Evolutionary conservation across 2,113 vertebrate species (phyloP), one percentile per base, ranked within the genome.

Genomic region (Turnix velox): DNA sequence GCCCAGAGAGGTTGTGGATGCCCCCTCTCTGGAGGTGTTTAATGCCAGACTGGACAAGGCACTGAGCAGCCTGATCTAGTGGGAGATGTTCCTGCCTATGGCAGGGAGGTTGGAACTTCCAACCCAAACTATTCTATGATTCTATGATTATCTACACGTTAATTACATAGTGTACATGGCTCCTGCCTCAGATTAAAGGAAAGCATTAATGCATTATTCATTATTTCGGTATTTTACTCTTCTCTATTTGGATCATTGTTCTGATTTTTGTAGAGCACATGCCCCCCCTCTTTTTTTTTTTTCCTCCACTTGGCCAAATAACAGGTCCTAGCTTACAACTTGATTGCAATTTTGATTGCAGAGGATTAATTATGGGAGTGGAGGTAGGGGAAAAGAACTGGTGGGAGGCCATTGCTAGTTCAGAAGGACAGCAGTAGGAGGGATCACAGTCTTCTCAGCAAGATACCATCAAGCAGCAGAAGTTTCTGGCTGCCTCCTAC

Each of bases 241-340:
- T 37, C 4, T 7, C 12, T 7, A 7, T 62, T 90, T 33, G 45
- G 18, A 75, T 62, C 9, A 40, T 18, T 24, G 14, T 23, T 58
- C 75, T 62, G 35, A 77, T 52, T 90, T 87, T 62, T 83, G 37
- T 19, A 54, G 35, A 10, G 6, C 18, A 18, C n/a, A 10, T 17
- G 5, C 5, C 2, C 0, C 2, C 6, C 7, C 2, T 3, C 4
- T 8, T 3, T 15, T 39, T 27, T 24, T 45, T 10, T 31, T 7
- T 31, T 48, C 42, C n/a, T n/a, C n/a, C n/a, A 49, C 39, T 45
- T 16, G 8, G 12, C 48, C 52, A 92, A 51, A 48, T 24, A 51
- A 46, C 23, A 58, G 24, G 55, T 84, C 37, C 42, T 42, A 78
- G 17, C 27, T 73, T 12, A 49, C 79, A 85, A 45, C 80, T 76